Conservation (phyloP, 1,140 invertebrate genomes). For the Dendroctonus valens region DNA sequence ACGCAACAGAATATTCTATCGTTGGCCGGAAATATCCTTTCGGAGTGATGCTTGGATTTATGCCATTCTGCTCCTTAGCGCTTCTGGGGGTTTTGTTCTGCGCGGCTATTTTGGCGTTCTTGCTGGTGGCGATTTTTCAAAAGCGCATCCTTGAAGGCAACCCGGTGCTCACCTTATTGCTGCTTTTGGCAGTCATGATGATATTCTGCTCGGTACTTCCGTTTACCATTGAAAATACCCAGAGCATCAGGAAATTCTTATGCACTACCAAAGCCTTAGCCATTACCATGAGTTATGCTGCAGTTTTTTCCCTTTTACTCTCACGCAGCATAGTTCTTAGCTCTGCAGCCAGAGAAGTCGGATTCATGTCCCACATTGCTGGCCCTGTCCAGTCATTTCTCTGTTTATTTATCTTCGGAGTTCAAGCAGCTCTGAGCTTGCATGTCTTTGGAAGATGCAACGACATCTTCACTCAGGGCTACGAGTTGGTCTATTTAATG, state of each 20-base stretch:
- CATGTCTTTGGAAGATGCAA: constrained; percentile 52
- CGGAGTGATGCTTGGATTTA: constrained; percentile 55
- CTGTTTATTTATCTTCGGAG: constrained; percentile 57
- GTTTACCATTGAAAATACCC: constrained; percentile 53
- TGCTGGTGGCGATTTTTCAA: constrained; percentile 51
- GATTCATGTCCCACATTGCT: constrained; percentile 62
- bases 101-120: constrained; percentile 53
- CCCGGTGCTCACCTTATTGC: constrained; percentile 51
- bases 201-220: constrained; percentile 58
- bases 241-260: constrained; percentile 33
- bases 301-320: constrained; percentile 57
- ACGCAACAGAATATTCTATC: too few species aligned
- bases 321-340: constrained; percentile 58
- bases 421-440: constrained; percentile 55
- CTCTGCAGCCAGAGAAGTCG: constrained; percentile 57
- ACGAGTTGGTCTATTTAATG: constrained; percentile 51
- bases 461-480: constrained; percentile 48
- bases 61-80: constrained; percentile 53
- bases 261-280: constrained; percentile 46
- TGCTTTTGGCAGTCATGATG: constrained; percentile 53
- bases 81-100: constrained; percentile 53
- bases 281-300: constrained; percentile 56
- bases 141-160: constrained; percentile 55
- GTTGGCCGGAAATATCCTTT: constrained; percentile 25
- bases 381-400: constrained; percentile 59